Percentiles rank a stretch among this genome's conserved stretches.
These are phyloP conservation scores for Lerista edwardsae DNA, from an alignment of 2,797 vertebrate species.

Conservation along the genomic window DNA sequence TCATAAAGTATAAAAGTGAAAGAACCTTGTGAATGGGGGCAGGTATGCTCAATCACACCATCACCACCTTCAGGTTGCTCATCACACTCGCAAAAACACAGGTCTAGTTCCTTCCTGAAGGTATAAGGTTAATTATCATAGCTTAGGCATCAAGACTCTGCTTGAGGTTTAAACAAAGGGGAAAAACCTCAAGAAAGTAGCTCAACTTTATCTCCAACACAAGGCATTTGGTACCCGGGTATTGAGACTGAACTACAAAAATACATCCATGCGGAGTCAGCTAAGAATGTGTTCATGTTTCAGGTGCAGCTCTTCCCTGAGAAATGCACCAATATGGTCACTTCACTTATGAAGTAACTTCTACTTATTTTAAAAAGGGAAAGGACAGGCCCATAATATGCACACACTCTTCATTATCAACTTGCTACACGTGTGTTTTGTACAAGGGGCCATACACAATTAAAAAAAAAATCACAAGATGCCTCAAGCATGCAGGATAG, in stretches of 20 bases:
- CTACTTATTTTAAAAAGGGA: background rate
- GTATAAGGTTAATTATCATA: background rate
- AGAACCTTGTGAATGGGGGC: background rate
- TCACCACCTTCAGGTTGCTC: background rate
- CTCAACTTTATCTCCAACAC: background rate
- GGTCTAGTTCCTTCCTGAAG: constrained; percentile 1
- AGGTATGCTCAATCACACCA: background rate
- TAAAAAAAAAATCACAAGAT: background rate
- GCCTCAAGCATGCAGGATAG: background rate
- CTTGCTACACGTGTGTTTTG: background rate
- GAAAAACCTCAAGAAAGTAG: background rate
- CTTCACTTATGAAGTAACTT: background rate
- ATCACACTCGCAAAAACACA: background rate
- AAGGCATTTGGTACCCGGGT: background rate
- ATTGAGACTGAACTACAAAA: background rate
- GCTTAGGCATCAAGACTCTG: background rate
- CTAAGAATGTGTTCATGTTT: background rate
- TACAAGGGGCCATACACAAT: background rate
- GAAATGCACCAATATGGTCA: background rate
- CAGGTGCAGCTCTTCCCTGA: background rate
- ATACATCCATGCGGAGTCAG: background rate
- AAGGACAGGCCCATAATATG: background rate
- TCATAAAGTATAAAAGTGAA: background rate
- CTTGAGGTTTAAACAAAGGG: background rate
- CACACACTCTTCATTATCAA: background rate